Evolutionary conservation across 1,140 invertebrate genomes (phyloP), one percentile per base, ranked within the genome.

Genomic region (Drosophila dunni): DNA sequence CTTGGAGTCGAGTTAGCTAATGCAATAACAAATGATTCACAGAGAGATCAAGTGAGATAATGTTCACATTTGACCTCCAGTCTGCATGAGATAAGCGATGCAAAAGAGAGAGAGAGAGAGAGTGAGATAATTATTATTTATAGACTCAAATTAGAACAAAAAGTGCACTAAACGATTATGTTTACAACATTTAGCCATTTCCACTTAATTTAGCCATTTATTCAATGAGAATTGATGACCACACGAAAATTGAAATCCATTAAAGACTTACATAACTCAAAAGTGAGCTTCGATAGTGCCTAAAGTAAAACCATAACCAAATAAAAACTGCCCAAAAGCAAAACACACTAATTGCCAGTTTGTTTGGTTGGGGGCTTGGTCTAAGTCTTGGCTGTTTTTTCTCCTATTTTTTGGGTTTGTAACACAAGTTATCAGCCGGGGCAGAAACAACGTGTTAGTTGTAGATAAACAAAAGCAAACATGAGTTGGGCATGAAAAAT

Each of bases 391-490:
- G n/a, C 7, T 38, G 2, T 13, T 54, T 29, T 5, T 53, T 54
- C 13, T 36, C 5, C 3, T 20, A 45, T 45, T 45, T n/a, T 45
- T 46, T 46, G 13, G 42, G 53, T 36, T 40, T 70, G 72, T 65
- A 71, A 67, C 78, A 75, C 82, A 69, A 86, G 82, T 79, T 86
- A 85, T 85, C 82, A 63, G 57, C 17, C 62, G 44, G 62, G 38
- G 57, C 54, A 24, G 20, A 29, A 13, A 50, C 71, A 69, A 67
- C 60, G 78, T 84, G 82, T 81, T 78, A 86, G 75, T 75, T 71
- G 42, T 50, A 88, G 79, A 88, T 89, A 89, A 88, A 88, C 72
- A 85, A 68, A 50, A 33, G 60, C 24, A 60, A n/a, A 58, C 45
- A 15, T 2, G 42, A 46, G 46, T 38, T 73, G 64, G 34, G 70